Base-by-base conservation (phyloP, 2,113 vertebrate species). In the Hippoglossus stenolepis region DNA sequence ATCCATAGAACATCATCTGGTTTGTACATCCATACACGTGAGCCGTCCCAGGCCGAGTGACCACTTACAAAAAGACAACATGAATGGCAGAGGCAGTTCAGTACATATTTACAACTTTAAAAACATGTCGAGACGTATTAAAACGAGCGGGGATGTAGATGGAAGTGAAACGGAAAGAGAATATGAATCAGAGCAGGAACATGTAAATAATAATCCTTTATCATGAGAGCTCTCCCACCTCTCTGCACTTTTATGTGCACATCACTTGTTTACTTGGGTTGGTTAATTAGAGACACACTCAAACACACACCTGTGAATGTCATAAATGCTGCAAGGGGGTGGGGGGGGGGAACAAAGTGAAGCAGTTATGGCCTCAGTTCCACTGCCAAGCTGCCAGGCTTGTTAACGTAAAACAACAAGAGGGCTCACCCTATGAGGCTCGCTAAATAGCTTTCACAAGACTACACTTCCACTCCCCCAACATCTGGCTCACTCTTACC, bases 391-490 rank as follows among this genome's bases (percentile, higher is more conserved):
- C 85, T 89, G 78, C 84, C 66, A 66, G 83, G 87, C 90, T 89
- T 85, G 87, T 89, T 92, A 91, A 89, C 40, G 79, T 88, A 80
- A 93, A 91, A 90, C 90, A 89, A 91, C 87, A 79, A 87, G 90
- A 86, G 64, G 61, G 79, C 79, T 60, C 84, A 77, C 88, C 78
- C 78, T 83, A 68, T 79, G 82, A 89, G 72, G 65, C 82, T 85
- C 80, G 70, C 87, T 82, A 85, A 90, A 89, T 45, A 79, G 73
- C 64, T 86, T 88, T 90, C 79, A 89, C 72, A 61, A 87, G 43
- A 72, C 75, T 57, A 28, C 2, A 17, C 47, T 56, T 70, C 79
- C 73, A 75, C 62, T 72, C 67, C 69, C 45, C 58, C 28, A 38
- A 87, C 90, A 91, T 89, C 85, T 84, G 84, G 84, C 77, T 14